Evolutionary conservation across 2,113 vertebrate species (phyloP).

Genomic region (Haemorhous mexicanus): DNA sequence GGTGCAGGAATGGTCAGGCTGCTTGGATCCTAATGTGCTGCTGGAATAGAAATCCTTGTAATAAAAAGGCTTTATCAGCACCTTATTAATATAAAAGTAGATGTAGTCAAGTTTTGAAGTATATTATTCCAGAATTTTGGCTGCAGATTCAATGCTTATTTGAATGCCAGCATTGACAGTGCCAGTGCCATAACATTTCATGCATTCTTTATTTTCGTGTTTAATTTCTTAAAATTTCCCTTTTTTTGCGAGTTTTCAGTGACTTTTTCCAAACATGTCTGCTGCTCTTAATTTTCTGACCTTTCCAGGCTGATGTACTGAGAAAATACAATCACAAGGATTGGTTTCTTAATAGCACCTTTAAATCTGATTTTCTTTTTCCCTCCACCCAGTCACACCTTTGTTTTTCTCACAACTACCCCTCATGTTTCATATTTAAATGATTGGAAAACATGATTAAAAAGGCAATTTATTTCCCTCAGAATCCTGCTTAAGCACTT

Average conservation of each 20-base stretch:
- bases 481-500: neutral
- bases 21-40: neutral
- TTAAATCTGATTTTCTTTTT: neutral
- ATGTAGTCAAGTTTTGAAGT: neutral
- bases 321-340: neutral
- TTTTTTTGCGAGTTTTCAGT: neutral
- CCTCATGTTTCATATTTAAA: neutral
- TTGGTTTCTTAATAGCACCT: neutral
- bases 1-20: accelerated
- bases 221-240: neutral
- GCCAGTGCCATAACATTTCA: accelerated
- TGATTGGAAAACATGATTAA: neutral
- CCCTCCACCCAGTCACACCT: neutral
- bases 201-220: neutral
- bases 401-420: neutral
- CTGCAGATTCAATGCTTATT: accelerated
- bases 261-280: accelerated
- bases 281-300: neutral
- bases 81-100: neutral
- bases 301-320: neutral
- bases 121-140: neutral
- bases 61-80: neutral
- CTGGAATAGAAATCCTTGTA: neutral
- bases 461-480: neutral
- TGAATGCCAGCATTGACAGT: neutral